These are phyloP conservation scores for Marisa cornuarietis DNA, from an alignment of 1,140 invertebrate genomes.

Conservation along the genomic window DNA sequence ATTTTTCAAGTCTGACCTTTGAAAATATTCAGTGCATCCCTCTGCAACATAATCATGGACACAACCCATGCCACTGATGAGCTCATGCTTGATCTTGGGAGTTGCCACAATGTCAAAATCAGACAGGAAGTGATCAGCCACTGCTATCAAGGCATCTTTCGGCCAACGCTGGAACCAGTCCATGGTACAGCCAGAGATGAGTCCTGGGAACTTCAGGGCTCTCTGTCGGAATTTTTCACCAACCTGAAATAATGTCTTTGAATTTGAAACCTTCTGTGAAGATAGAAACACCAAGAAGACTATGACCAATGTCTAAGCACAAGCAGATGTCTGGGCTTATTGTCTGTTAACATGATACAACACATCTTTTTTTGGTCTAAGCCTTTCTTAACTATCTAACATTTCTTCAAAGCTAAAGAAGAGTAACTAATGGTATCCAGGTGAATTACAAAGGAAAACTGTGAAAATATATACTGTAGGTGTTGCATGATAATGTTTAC, in stretches of 20 bases:
- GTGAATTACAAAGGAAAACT: no score
- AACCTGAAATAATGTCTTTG: conserved; percentile 44
- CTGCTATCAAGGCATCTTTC: conserved; percentile 89
- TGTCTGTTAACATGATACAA: no score
- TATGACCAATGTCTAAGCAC: no score
- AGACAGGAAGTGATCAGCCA: conserved; percentile 89
- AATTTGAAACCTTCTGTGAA: no score
- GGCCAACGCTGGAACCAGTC: conserved; percentile 99
- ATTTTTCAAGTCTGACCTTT: conserved; percentile 71
- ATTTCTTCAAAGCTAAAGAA: no score
- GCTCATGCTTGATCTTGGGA: conserved; percentile 79
- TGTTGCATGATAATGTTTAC: no score
- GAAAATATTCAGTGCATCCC: conserved; percentile 91
- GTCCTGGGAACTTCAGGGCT: conserved; percentile 90
- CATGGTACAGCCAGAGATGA: conserved; percentile 96
- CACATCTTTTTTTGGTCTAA: no score
- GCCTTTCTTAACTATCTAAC: no score
- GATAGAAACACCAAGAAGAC: no score
- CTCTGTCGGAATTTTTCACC: conserved; percentile 73
- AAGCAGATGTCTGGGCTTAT: no score
- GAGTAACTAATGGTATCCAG: no score
- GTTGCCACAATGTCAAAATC: conserved; percentile 90
- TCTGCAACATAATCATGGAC: conserved; percentile 81
- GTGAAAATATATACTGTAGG: no score
- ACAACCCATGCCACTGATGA: conserved; percentile 85